Evolutionary conservation across 2,797 vertebrate genomes (phyloP).

Genomic region (Mustela erminea): DNA sequence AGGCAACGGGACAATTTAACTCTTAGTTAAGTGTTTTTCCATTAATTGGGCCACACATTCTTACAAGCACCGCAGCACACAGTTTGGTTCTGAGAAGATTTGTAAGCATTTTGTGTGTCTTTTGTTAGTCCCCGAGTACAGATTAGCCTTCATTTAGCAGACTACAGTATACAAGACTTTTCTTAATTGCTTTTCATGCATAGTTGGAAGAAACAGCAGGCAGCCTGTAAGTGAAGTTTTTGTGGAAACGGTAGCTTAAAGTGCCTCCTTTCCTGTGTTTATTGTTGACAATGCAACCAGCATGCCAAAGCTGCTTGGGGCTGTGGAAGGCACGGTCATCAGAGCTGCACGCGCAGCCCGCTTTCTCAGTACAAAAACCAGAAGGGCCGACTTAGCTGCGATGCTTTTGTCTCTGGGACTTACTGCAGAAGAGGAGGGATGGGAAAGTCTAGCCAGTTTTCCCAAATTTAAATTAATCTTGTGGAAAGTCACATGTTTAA

Average conservation of each 20-base stretch:
- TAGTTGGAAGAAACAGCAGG: constrained; percentile 77
- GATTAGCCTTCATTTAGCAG: constrained; percentile 76
- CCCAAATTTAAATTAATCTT: constrained; percentile 17
- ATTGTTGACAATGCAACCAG: constrained; percentile 64
- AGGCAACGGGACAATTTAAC: constrained; percentile 75
- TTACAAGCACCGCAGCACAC: constrained; percentile 54
- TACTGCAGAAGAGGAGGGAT: neutral
- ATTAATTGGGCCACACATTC: constrained; percentile 79
- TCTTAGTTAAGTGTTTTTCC: constrained; percentile 76
- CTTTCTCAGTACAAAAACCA: constrained; percentile 22
- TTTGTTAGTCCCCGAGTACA: constrained; percentile 70
- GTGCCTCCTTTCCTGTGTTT: constrained; percentile 71
- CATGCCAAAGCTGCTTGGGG: constrained; percentile 54
- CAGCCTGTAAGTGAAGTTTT: constrained; percentile 50
- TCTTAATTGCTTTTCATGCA: constrained; percentile 79
- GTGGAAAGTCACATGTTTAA: constrained; percentile 42
- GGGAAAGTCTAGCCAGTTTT: neutral
- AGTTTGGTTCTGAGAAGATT: constrained; percentile 73
- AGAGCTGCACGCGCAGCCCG: neutral
- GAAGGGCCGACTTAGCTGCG: neutral
- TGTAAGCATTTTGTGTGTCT: constrained; percentile 70
- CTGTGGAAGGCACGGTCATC: neutral
- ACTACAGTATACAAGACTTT: constrained; percentile 69
- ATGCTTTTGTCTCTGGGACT: neutral
- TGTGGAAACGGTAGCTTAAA: constrained; percentile 68